phyloP scores from a whole-genome alignment of 2,888 invertebrate species.

The Noctua janthina region DNA sequence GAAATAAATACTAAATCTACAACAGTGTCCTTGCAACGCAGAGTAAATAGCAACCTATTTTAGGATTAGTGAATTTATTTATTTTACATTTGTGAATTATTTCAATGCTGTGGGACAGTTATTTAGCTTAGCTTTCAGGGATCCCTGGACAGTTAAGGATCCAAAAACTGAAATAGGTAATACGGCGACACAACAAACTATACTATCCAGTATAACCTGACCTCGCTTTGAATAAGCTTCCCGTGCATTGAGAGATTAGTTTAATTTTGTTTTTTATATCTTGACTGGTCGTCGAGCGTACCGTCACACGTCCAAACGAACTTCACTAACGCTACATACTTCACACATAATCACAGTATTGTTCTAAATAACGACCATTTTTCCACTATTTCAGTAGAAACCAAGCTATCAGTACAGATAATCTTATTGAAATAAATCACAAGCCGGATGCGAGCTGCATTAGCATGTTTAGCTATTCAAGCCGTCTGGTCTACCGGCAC shows the following conservation, averaged over 20 bases:
- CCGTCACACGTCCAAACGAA: neutral
- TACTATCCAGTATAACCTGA: too few species aligned
- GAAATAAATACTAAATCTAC: too few species aligned
- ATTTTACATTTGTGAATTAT: neutral
- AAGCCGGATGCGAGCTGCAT: conserved; percentile 59
- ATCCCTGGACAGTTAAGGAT: neutral
- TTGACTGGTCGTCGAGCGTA: neutral
- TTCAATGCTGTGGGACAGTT: neutral
- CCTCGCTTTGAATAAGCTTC: too few species aligned
- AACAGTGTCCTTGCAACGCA: neutral
- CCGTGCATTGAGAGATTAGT: neutral
- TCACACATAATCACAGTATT: conserved; percentile 16
- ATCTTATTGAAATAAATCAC: conserved; percentile 64
- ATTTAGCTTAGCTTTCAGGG: neutral
- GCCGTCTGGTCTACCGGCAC: conserved; percentile 45
- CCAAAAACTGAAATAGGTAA: neutral
- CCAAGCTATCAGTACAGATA: conserved; percentile 54
- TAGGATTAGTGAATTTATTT: neutral
- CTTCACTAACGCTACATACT: neutral
- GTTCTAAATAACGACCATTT: conserved; percentile 28
- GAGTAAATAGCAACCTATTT: neutral
- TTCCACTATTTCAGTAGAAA: conserved; percentile 20
- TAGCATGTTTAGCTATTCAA: conserved; percentile 50
- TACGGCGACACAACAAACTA: too few species aligned
- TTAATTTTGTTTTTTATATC: neutral